These are phyloP conservation scores for Platichthys flesus DNA, from an alignment of 2,113 vertebrate species.

Conservation along the genomic window DNA sequence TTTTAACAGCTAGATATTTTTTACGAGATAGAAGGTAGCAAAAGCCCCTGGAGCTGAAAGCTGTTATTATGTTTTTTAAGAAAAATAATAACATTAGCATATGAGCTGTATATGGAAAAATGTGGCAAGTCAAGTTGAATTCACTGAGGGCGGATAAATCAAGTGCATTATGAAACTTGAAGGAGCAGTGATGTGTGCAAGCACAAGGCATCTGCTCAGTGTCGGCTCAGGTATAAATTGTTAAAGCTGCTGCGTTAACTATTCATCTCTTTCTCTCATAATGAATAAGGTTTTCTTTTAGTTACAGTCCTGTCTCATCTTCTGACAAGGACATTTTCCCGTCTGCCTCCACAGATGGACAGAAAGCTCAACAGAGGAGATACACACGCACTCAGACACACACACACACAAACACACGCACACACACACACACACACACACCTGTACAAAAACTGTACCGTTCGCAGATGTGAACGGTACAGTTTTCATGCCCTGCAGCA, in stretches of 20 bases:
- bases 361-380: constrained; percentile 7
- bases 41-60: background rate
- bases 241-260: background rate
- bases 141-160: background rate
- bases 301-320: background rate
- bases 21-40: background rate
- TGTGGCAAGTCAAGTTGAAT: background rate
- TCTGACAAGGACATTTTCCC: constrained; percentile 34
- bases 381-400: background rate
- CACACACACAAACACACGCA: background rate
- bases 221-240: background rate
- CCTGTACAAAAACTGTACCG: too few species aligned
- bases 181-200: background rate
- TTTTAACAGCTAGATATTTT: constrained; percentile 6
- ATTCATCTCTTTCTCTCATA: background rate
- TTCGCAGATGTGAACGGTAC: background rate
- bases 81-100: background rate
- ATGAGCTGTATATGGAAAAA: background rate
- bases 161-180: background rate
- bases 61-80: background rate
- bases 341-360: constrained; percentile 42
- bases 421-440: background rate
- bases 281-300: constrained; percentile 28
- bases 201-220: background rate
- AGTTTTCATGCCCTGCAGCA: constrained; percentile 8